Base-by-base conservation (phyloP, 2,797 vertebrate genomes). In the Crotalus adamanteus region DNA sequence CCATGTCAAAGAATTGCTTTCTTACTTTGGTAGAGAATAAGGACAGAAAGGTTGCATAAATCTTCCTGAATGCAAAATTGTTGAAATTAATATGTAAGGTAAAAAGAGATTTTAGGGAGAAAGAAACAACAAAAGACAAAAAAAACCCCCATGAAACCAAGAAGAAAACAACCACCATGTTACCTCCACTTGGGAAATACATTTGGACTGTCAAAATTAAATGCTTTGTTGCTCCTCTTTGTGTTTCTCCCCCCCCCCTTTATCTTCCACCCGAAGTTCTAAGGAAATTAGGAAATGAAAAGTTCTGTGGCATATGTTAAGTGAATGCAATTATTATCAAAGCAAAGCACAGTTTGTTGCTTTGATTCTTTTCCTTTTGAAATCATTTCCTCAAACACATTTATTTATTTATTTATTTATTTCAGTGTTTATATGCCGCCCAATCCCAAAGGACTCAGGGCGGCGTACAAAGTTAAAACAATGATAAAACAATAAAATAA, bases 1-100 rank as follows among this genome's bases (percentile, higher is more conserved):
- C 12, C 90, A 1, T 90, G 26, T 93, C 60, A 11, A 37, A 93
- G 56, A 47, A 7, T 88, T 90, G 28, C 56, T 88, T 57, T 12
- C 89, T 87, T 92, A 91, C 87, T 90, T 90, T 90, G 53, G n/a
- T 42, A 61, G 31, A 61, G 90, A 78, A 78, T 42, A 78, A 78
- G 42, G 18, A 78, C 42, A 57, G 63, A 90, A 87, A 92, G 56
- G 86, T 65, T 57, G 26, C 57, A 89, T 61, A 90, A 90, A 94
- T 88, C 93, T 90, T 42, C 18, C 26, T 85, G 42, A 88, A 55
- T 91, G 51, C 86, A 94, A 51, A 90, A 88, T 92, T 88, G 86
- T 37, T 94, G 90, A 92, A 90, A 90, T 57, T 83, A 56, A 88
- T 86, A 88, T 28, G 47, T 85, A 88, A 86, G 87, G 13, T 73